Evolutionary conservation across 2,797 vertebrate species (phyloP), one percentile per base, ranked within the genome.

Genomic region (Alcedo atthis): DNA sequence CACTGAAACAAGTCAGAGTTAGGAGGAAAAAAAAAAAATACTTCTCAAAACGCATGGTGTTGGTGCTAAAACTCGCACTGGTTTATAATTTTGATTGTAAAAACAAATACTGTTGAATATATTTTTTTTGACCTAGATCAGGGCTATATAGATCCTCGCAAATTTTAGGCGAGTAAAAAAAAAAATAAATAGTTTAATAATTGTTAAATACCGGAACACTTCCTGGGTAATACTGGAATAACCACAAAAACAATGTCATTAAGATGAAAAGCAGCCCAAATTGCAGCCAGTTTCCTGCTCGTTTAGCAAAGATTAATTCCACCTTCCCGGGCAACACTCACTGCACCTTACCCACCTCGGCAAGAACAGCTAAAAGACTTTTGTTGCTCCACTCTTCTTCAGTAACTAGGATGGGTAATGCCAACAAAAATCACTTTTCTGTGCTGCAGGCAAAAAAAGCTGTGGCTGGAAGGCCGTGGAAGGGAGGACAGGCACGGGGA

Each of bases 241-340:
- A 74, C 81, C 81, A 94, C 78, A 66, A 89, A 86, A 92, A 92
- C 86, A 82, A 84, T 55, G 88, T 80, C 69, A 90, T 87, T 90
- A 82, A 51, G 70, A 86, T 15, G 51, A 92, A 57, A 61, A 90
- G 86, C 58, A 82, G 89, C 30, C 68, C 17, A 2, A 93, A 75
- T 13, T 71, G 82, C 93, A 90, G 69, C 51, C 94, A 85, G 92
- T 71, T 95, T 96, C 85, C 89, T 96, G 80, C 42, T 94, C 78
- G 63, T 81, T 90, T 93, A 96, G 54, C 62, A 69, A 81, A 94
- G 89, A 93, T 77, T 91, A 94, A 93, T 86, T 78, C n/a, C 33
- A 62, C 9, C 79, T 85, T 82, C 81, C 45, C 91, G 62, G 70
- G 87, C 59, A 89, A 93, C 49, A 81, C 54, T 93, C 40, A 73